A percentile compares a stretch with the other conserved stretches of the same genome.
phyloP scores from a whole-genome alignment of 2,797 vertebrate genomes.

The Microchirus variegatus region DNA sequence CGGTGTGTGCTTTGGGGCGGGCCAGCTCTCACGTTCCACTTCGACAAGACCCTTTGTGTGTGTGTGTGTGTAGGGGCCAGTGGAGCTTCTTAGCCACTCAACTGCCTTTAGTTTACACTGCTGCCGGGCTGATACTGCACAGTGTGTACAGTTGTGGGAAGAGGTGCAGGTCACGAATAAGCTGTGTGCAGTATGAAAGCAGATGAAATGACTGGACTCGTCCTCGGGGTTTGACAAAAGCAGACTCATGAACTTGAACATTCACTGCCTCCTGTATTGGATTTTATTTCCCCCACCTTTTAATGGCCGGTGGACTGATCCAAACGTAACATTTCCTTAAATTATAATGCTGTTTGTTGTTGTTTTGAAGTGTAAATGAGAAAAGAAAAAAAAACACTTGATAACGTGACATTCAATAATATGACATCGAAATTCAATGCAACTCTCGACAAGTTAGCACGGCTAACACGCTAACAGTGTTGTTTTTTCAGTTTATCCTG shows the following conservation, averaged over 20 bases:
- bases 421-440: constrained; percentile 41
- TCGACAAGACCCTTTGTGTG: constrained; percentile 38
- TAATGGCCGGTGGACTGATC: constrained; percentile 35
- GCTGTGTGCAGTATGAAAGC: constrained; percentile 69
- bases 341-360: constrained; percentile 63
- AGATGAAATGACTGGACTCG: constrained; percentile 60
- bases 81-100: constrained; percentile 55
- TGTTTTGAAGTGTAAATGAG: constrained; percentile 47
- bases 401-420: constrained; percentile 31
- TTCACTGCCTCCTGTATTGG: constrained; percentile 58
- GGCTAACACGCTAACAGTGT: constrained; percentile 42
- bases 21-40: constrained; percentile 42
- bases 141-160: constrained; percentile 56
- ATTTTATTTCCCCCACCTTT: constrained; percentile 39
- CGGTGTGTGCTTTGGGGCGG: constrained; percentile 41
- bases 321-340: constrained; percentile 69
- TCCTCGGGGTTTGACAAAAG: constrained; percentile 50
- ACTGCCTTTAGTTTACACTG: constrained; percentile 77
- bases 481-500: constrained; percentile 34
- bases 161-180: constrained; percentile 74
- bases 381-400: constrained; percentile 15
- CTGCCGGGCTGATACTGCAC: constrained; percentile 63
- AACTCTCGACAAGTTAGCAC: constrained; percentile 46
- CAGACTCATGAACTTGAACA: constrained; percentile 54
- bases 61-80: constrained; percentile 45